Base-by-base conservation (phyloP, 2,888 invertebrate genomes). In the Ischnura elegans region DNA sequence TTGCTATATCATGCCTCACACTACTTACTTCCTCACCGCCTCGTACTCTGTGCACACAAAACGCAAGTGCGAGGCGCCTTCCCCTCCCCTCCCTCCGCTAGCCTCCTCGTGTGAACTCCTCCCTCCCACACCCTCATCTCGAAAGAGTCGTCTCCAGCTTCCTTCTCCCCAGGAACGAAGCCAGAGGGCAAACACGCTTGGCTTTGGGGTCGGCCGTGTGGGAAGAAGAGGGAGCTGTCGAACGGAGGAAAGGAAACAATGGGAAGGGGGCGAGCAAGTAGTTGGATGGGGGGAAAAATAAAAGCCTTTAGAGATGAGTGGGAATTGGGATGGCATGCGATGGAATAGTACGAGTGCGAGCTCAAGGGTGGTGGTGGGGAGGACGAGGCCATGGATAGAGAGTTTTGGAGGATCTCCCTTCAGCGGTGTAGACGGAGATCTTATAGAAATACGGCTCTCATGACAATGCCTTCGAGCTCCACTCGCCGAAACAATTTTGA, bases 171-270 rank as follows among this genome's bases (percentile, higher is more conserved):
- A n/a, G n/a, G 43, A n/a, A 25, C 45, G 43, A 43, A 86, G 46
- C 43, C 86, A n/a, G n/a, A 43, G 43, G 86, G 46, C 86, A 86
- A 86, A 86, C 86, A 45, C 43, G 45, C 10, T 10, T n/a, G 61
- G 61, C n/a, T n/a, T n/a, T 25, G 61, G 61, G 61, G 16, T 2
- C 19, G 13, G 47, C 5, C 13, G n/a, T n/a, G n/a, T n/a, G 61
- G 29, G 43, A 86, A 19, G 42, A 25, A 25, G 86, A 86, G 45
- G 46, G 42, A 19, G 85, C 1, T 21, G 42, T 10, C 13, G 42
- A n/a, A 86, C n/a, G 86, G 46, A 86, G 8, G 84, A 84, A 36
- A 84, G 86, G 46, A 43, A 45, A 86, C n/a, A 86, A 45, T 86
- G 45, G 86, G n/a, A 21, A 29, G n/a, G 19, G 3, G n/a, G 84